These are phyloP conservation scores for Saccopteryx bilineata DNA, from an alignment of 2,113 vertebrate genomes.

Conservation along the genomic window DNA sequence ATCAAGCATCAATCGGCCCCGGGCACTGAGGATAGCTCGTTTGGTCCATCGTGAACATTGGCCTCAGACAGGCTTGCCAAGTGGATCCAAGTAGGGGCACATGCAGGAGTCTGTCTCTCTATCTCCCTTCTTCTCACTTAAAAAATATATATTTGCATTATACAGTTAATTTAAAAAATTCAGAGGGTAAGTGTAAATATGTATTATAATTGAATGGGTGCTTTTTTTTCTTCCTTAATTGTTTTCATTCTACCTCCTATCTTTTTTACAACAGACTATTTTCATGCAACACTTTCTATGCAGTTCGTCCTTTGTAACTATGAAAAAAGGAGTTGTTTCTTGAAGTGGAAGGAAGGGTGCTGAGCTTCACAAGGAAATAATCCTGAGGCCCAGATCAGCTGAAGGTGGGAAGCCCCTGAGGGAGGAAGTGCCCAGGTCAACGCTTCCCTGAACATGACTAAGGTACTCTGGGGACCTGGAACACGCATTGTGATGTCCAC, in stretches of 20 bases:
- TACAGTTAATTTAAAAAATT: not conserved
- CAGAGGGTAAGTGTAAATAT: not conserved
- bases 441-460: not conserved
- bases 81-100: too few species aligned
- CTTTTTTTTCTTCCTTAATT: not conserved
- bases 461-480: not conserved
- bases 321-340: not conserved
- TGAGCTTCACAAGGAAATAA: not conserved
- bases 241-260: not conserved
- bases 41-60: too few species aligned
- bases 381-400: not conserved
- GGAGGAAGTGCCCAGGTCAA: too few species aligned
- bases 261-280: not conserved
- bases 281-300: not conserved
- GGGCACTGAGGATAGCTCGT: too few species aligned
- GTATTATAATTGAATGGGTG: not conserved
- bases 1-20: too few species aligned
- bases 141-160: not conserved
- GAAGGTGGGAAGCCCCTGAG: not conserved
- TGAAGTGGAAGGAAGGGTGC: not conserved
- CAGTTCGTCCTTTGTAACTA: not conserved
- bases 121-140: too few species aligned
- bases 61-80: too few species aligned
- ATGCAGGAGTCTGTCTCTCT: too few species aligned
- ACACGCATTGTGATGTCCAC: not conserved